Evolutionary conservation across 2,888 invertebrate species (phyloP), one percentile per base, ranked within the genome.

Genomic region (Thereva nobilitata): DNA sequence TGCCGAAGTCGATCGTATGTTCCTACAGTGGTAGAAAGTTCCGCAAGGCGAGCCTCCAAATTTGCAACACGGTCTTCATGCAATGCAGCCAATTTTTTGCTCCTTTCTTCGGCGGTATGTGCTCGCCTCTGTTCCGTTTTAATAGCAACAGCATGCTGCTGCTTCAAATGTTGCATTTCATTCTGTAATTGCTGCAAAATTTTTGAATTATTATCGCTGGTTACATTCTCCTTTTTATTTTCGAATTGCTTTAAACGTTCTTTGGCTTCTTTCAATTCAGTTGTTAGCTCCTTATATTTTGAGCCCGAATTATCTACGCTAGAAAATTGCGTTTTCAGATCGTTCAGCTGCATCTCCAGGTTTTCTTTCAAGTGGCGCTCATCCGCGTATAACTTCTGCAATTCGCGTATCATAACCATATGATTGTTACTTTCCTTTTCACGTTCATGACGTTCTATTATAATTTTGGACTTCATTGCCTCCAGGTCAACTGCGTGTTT

Each of bases 361-460:
- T 87, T 87, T 75, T 93, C 92, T 75, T 89, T 90, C 0, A 84
- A 83, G 71, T 86, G 87, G 37, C 91, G 85, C 76, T 94, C 94
- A 68, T 87, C 87, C 23, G 87, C 86, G 61, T 93, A 81, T 65
- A 92, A 84, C 74, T 89, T 84, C 75, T 95, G 92, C 6, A 94
- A 78, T 77, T 94, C 93, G 72, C 92, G 88, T 73, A 93, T 83
- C 87, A 91, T 89, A 23, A 89, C 84, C 68, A 87, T 85, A 80
- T 92, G 87, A 77, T 93, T 89, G 65, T 86, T 86, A 68, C 89
- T 88, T 77, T 93, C 92, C 73, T 89, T 89, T 77, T 94, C 93
- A 65, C 92, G 83, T 73, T 93, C 92, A 75, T 90, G 89, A 67
- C 92, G 88, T 75, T 92, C 90, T 74, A 87, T 86, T 4, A 89